Evolutionary conservation across 2,113 vertebrate genomes (phyloP), one percentile per base, ranked within the genome.

Genomic region (Ammodytes dubius): DNA sequence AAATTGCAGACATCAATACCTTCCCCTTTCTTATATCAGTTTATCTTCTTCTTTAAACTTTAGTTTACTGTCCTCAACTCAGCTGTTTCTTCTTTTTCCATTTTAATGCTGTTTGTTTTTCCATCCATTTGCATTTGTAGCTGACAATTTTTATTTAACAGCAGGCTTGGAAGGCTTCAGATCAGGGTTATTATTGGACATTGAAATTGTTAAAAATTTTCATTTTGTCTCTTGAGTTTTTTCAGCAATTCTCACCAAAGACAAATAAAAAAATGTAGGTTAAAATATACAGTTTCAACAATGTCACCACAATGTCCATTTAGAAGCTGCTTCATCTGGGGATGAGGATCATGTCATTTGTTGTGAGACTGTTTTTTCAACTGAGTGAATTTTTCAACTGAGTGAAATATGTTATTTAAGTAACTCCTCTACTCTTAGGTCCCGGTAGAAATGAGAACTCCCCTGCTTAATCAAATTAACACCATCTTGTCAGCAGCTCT

Each of bases 401-500:
- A n/a, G 2, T 35, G 47, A 5, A 35, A 65, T 43, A 65, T 27
- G 27, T 37, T 37, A 27, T 8, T n/a, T 13, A 14, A 27, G 27
- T 27, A 27, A 27, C 27, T 27, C 4, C 27, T 35, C 53, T 12
- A 14, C 49, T 43, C 9, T 40, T 61, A 42, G 12, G 35, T 13
- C 61, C 39, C 45, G 19, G n/a, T 17, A 42, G 43, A 57, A 63
- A 61, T 11, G 42, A 42, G 6, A 69, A 52, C 63, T 5, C 42
- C 39, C 27, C 43, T 17, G 35, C 49, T 71, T 8, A 15, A 50
- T 69, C 42, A 59, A 77, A 56, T 70, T 17, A 59, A 50, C 37
- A 75, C 3, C 3, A 1, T 17, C 35, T n/a, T 59, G 65, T 67
- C 54, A 85, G 50, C 82, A 74, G 5, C 42, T 15, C 49, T 50